Evolutionary conservation across 2,888 invertebrate genomes (phyloP).

Genomic region (Callinectes sapidus): DNA sequence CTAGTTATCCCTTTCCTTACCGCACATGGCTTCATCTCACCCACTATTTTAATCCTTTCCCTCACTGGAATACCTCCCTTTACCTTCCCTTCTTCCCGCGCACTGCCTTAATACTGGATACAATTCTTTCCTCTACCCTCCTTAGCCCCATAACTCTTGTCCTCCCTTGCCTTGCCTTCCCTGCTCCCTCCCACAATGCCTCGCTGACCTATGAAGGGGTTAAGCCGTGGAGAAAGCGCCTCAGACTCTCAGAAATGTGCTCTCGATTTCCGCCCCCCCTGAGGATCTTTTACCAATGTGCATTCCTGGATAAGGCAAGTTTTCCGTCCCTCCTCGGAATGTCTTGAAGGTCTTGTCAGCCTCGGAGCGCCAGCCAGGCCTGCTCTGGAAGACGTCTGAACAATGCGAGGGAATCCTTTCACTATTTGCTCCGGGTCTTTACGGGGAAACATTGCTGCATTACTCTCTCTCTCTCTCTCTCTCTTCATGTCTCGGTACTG

Average conservation of each 20-base stretch:
- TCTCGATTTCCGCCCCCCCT: not conserved
- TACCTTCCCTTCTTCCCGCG: not conserved
- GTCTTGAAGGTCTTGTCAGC: not conserved
- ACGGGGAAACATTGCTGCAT: not conserved
- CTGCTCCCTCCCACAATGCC: not conserved
- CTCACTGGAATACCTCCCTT: slow-evolving; percentile 19
- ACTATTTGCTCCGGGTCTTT: slow-evolving; percentile 14
- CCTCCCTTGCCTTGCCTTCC: not conserved
- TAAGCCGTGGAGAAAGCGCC: not conserved
- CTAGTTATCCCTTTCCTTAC: not conserved
- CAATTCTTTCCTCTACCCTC: not conserved
- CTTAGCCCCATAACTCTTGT: not conserved
- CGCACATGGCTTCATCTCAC: not conserved
- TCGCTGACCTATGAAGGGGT: slow-evolving; percentile 10
- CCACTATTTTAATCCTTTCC: slow-evolving; percentile 26
- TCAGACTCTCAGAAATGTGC: slow-evolving; percentile 9
- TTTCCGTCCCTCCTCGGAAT: slow-evolving; percentile 19
- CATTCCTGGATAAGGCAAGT: slow-evolving; percentile 27
- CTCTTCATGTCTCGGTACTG: not conserved
- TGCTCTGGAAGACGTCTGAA: not conserved
- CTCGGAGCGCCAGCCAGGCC: not conserved
- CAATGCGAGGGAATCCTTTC: slow-evolving; percentile 28
- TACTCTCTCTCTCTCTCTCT: too few species aligned
- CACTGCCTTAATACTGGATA: slow-evolving; percentile 26
- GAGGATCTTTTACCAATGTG: slow-evolving; percentile 4